These are phyloP conservation scores for Oncorhynchus mykiss DNA, from an alignment of 2,113 vertebrate genomes.

Conservation along the genomic window DNA sequence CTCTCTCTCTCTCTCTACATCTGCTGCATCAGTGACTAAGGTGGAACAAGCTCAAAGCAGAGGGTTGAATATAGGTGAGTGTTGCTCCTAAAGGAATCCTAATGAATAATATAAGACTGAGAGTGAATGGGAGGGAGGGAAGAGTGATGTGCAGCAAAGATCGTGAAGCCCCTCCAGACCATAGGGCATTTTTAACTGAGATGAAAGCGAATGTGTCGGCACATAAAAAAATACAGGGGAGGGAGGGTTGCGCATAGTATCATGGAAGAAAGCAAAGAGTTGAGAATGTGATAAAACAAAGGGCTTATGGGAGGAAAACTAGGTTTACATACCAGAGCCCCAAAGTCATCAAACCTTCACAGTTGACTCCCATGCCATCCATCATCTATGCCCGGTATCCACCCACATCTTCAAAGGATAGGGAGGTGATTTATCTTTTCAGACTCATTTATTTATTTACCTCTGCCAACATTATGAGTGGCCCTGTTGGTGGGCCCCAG, in stretches of 20 bases:
- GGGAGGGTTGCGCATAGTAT: background rate
- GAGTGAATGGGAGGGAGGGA: background rate
- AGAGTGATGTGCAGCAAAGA: constrained; percentile 8
- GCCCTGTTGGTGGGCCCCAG: constrained; percentile 38
- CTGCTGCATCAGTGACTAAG: background rate
- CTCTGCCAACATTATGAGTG: constrained; percentile 1
- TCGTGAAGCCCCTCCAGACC: constrained; percentile 18
- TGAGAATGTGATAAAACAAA: background rate
- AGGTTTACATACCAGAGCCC: constrained; percentile 15
- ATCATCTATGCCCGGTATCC: constrained; percentile 2
- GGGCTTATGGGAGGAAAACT: background rate
- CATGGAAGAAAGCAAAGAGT: background rate
- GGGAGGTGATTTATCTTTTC: constrained; percentile 38
- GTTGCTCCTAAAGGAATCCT: constrained; percentile 4
- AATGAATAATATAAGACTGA: constrained; percentile 17
- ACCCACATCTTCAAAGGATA: constrained; percentile 4
- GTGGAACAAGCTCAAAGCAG: background rate
- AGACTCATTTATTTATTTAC: constrained; percentile 48
- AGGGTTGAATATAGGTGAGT: background rate
- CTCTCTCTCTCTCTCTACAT: constrained; percentile 22
- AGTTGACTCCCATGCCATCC: constrained; percentile 6
- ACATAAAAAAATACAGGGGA: background rate
- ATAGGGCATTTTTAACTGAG: constrained; percentile 3
- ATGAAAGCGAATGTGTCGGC: background rate
- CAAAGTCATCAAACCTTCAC: constrained; percentile 22